Evolutionary conservation across 2,113 vertebrate genomes (phyloP).

Genomic region (Ciconia boyciana): DNA sequence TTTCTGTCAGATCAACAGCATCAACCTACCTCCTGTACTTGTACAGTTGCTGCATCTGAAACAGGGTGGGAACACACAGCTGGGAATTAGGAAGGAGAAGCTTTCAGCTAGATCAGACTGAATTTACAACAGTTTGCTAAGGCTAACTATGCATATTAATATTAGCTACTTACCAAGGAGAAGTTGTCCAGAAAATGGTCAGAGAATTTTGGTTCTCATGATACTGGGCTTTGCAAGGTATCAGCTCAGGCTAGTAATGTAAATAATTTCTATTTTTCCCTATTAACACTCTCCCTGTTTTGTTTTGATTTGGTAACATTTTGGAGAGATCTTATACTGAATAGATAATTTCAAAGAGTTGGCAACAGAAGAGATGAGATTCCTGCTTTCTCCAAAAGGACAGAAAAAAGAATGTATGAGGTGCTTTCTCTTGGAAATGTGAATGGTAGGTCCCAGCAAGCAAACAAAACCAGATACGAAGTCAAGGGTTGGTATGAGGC

Average conservation of each 20-base stretch:
- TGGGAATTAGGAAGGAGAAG: background rate
- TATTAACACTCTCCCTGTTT: background rate
- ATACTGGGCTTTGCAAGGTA: background rate
- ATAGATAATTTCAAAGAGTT: background rate
- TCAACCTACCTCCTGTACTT: background rate
- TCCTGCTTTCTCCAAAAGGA: background rate
- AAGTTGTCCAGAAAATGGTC: background rate
- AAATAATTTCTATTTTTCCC: background rate
- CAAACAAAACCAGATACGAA: background rate
- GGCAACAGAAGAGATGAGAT: background rate
- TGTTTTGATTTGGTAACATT: background rate
- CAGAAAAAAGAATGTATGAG: accelerated
- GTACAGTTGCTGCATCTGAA: background rate
- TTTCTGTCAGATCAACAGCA: background rate
- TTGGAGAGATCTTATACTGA: background rate
- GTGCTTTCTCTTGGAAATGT: background rate
- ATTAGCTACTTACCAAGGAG: background rate
- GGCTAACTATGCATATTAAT: background rate
- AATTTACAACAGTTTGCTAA: background rate
- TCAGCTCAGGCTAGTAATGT: background rate
- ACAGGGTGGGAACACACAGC: background rate
- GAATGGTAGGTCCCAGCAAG: background rate
- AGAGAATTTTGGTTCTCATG: background rate
- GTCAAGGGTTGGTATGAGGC: background rate
- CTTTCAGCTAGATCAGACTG: background rate